Evolutionary conservation across 1,140 invertebrate species (phyloP), one percentile per base, ranked within the genome.

Genomic region (Yoshiicerus persimilis): DNA sequence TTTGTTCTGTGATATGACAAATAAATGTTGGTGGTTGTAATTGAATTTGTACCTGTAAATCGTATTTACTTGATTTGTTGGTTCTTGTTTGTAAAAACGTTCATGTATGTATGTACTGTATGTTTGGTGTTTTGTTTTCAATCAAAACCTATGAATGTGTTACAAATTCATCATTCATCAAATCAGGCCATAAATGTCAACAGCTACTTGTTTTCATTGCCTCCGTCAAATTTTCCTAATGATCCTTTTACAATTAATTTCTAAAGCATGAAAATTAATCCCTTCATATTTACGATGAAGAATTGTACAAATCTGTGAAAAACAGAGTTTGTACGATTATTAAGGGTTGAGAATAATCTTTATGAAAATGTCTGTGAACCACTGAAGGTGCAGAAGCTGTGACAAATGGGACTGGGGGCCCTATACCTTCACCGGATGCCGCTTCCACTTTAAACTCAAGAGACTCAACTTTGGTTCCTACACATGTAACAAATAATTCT

Each of bases 401-500:
- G 11, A 89, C 87, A 41, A 86, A 86, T 11, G 62, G 41, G 27
- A 41, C 75, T 66, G 86, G 5, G 77, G 38, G 38, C 2, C 5
- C 77, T 20, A 34, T 27, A 20, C 30, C n/a, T 10, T 34, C 86
- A 30, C 36, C 75, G 5, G 87, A 77, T 62, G 85, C 34, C n/a
- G 39, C 32, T 36, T 20, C 75, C 38, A 25, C 85, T 10, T n/a
- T 39, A n/a, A 84, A 84, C 62, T 70, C 86, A 36, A 34, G 84
- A 86, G 75, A 89, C 77, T 75, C 86, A 41, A 83, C 39, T 23
- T 87, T 87, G 62, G 38, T 77, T 32, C 41, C 88, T 47, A 70
- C 41, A 5, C 25, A 10, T 23, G 56, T 39, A 27, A 86, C 91
- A 90, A 88, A 92, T 92, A 88, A 92, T 92, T 85, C 92, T 92